These are phyloP conservation scores for Lordiphosa andalusiaca DNA, from an alignment of 2,888 invertebrate genomes.

Conservation along the genomic window DNA sequence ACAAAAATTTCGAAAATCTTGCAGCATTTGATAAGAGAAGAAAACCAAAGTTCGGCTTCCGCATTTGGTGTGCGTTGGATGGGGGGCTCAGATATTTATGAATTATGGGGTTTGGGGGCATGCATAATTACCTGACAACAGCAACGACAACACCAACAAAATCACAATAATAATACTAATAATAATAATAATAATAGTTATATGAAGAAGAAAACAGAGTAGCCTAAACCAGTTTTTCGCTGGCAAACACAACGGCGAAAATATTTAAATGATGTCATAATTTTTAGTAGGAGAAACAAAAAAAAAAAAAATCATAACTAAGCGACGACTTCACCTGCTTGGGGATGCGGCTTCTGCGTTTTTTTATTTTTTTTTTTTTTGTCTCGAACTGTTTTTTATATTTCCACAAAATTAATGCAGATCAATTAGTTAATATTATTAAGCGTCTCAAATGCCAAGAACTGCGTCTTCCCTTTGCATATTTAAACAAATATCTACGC, in stretches of 20 bases:
- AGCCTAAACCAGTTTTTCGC: constrained; percentile 66
- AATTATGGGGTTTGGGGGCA: constrained; percentile 60
- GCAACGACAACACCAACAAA: constrained; percentile 21
- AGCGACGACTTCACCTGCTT: constrained; percentile 40
- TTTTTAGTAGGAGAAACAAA: constrained; percentile 60
- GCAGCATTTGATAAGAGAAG: constrained; percentile 47
- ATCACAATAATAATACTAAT: constrained; percentile 14
- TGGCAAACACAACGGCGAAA: constrained; percentile 54
- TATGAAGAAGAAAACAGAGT: constrained; percentile 35
- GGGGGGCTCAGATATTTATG: constrained; percentile 68
- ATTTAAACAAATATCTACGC: constrained; percentile 11
- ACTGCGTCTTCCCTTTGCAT: constrained; percentile 24
- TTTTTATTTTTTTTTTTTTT: constrained; percentile 14
- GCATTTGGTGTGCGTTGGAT: constrained; percentile 48
- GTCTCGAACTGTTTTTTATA: constrained; percentile 26
- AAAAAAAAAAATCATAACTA: constrained; percentile 44
- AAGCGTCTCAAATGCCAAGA: constrained; percentile 59
- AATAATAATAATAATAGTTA: constrained; percentile 18
- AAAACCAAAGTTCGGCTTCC: constrained; percentile 52
- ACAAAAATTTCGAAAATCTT: constrained; percentile 19
- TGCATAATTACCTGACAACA: constrained; percentile 57
- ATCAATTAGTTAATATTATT: constrained; percentile 75
- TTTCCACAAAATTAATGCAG: constrained; percentile 71
- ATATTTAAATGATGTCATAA: constrained; percentile 76
- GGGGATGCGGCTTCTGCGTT: constrained; percentile 26